Conservation (phyloP, 2,113 vertebrate species). For the Corythornis vintsioides region DNA sequence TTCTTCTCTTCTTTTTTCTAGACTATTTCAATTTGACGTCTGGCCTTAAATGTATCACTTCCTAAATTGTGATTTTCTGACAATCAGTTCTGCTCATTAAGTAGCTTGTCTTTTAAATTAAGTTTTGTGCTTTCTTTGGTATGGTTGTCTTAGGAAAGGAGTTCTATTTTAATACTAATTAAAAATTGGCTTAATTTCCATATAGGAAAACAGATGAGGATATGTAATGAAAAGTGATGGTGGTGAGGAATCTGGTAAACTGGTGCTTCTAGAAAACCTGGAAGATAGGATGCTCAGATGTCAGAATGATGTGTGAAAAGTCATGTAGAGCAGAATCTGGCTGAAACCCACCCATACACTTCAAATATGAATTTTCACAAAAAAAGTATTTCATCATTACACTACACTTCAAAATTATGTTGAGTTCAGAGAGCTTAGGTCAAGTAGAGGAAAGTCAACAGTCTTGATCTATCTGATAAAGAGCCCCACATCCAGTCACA, state of each 20-base stretch:
- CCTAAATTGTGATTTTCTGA: background rate
- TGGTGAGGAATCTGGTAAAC: background rate
- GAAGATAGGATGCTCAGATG: background rate
- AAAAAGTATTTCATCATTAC: too few species aligned
- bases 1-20: background rate
- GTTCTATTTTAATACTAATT: background rate
- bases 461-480: background rate
- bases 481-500: accelerated
- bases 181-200: background rate
- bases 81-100: background rate
- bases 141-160: background rate
- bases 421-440: background rate
- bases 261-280: background rate
- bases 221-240: background rate
- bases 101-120: background rate
- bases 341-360: background rate
- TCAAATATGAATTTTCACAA: background rate
- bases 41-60: background rate
- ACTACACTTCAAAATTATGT: background rate
- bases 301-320: background rate
- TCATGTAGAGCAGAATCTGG: background rate
- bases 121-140: background rate
- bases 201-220: background rate
- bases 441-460: background rate
- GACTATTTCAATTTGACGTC: background rate